These are phyloP conservation scores for Bombus cullumanus DNA, from an alignment of 1,140 invertebrate species.

Conservation along the genomic window DNA sequence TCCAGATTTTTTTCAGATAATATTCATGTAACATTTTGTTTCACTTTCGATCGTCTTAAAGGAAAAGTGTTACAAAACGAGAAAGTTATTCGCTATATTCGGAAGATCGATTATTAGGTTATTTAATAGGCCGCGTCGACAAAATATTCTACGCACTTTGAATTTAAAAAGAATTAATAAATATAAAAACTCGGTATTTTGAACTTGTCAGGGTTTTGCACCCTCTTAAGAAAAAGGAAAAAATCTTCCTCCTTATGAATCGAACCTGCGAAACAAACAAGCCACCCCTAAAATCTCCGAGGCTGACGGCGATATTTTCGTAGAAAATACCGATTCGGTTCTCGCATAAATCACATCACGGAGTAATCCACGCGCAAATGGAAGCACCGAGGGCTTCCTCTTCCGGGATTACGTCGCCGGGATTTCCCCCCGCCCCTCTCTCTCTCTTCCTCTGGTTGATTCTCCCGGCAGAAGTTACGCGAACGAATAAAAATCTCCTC, in stretches of 20 bases:
- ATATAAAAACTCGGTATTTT: background rate
- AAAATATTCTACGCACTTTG: background rate
- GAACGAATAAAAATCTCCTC: background rate
- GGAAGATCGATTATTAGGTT: background rate
- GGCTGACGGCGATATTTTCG: background rate
- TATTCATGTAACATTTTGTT: background rate
- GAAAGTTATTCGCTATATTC: too few species aligned
- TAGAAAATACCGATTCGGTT: background rate
- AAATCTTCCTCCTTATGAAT: background rate
- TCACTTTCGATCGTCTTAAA: background rate
- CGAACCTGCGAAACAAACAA: background rate
- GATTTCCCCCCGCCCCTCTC: background rate
- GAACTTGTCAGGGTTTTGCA: background rate
- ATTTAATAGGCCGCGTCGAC: background rate
- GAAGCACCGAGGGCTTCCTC: background rate
- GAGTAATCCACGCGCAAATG: background rate
- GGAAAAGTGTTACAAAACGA: too few species aligned
- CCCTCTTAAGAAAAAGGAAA: too few species aligned
- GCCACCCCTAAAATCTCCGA: background rate
- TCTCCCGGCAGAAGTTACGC: background rate
- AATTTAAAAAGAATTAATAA: background rate
- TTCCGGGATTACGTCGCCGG: background rate
- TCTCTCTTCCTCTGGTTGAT: background rate
- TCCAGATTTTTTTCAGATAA: too few species aligned
- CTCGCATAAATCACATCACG: constrained; percentile 1